Percentiles rank a stretch among this genome's conserved stretches.
Conservation (phyloP, 64 coral and sea anemone genomes). For the Exaiptasia diaphana region DNA sequence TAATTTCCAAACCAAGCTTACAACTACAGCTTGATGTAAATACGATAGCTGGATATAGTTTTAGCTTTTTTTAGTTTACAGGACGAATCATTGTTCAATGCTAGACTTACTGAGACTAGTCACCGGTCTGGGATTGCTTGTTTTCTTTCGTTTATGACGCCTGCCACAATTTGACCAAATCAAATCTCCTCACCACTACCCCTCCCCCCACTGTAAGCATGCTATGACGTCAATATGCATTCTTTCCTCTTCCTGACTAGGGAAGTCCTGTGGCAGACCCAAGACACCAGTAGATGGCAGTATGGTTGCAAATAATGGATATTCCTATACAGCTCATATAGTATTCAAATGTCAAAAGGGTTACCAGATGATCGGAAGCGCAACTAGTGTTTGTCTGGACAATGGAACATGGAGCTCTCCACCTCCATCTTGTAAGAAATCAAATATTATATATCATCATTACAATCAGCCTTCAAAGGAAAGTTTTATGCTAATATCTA, state of each 20-base stretch:
- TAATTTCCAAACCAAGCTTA: background rate
- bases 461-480: no score
- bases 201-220: no score
- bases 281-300: background rate
- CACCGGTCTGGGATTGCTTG: no score
- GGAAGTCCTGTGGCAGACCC: background rate
- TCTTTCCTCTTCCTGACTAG: no score
- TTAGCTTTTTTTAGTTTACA: background rate
- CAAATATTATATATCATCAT: no score
- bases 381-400: constrained; percentile 17
- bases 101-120: no score
- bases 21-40: background rate
- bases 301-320: background rate
- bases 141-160: no score
- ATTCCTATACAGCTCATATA: background rate
- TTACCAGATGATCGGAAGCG: constrained; percentile 46
- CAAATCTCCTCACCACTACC: no score
- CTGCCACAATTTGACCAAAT: no score
- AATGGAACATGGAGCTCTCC: constrained; percentile 62
- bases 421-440: constrained; percentile 7
- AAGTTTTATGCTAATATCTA: no score
- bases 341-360: constrained; percentile 31
- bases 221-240: no score
- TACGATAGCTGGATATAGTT: background rate
- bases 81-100: no score